Base-by-base conservation (phyloP, 2,888 invertebrate species). In the Melanophora roralis region DNA sequence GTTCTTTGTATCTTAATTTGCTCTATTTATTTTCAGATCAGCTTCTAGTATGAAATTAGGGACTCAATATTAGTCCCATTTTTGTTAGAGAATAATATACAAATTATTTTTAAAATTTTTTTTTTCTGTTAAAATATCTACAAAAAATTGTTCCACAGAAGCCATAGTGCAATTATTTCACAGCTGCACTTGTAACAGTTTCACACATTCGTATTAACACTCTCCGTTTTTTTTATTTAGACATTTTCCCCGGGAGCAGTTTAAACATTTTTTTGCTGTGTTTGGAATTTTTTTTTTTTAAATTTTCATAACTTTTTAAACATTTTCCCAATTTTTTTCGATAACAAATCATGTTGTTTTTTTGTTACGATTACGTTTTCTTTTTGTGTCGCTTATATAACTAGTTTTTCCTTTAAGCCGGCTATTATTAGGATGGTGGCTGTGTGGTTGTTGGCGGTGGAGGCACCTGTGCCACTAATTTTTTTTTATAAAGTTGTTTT, bases 311-410 rank as follows among this genome's bases (percentile, higher is more conserved):
- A 32, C 16, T 62, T 38, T 55, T 59, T 53, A 40, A 12, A 11
- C 55, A 27, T 21, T 71, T 21, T 23, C 53, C 60, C 45, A 67
- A 62, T 67, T 36, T 69, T 74, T 23, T 64, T 71, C 60, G 67
- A 72, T 67, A 76, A 64, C 38, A 73, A 76, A 80, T 80, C 76
- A 77, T n/a, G n/a, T n/a, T n/a, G 77, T 77, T 68, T 77, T 67
- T 68, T 64, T 62, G 72, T 57, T 73, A 59, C 57, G 77, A 80
- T 80, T 73, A 64, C 72, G 43, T 51, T 80, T 80, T 77, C 80
- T 80, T 76, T 72, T 77, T 80, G 80, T 73, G 57, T 62, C 72
- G 76, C 68, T 80, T 80, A 80, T 72, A 77, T 80, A 80, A 80
- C 80, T 51, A 38, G 80, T 80, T 80, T 73, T 23, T 11, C 11